phyloP scores from a whole-genome alignment of 1,140 invertebrate species.

The Platyscapa corneri region DNA sequence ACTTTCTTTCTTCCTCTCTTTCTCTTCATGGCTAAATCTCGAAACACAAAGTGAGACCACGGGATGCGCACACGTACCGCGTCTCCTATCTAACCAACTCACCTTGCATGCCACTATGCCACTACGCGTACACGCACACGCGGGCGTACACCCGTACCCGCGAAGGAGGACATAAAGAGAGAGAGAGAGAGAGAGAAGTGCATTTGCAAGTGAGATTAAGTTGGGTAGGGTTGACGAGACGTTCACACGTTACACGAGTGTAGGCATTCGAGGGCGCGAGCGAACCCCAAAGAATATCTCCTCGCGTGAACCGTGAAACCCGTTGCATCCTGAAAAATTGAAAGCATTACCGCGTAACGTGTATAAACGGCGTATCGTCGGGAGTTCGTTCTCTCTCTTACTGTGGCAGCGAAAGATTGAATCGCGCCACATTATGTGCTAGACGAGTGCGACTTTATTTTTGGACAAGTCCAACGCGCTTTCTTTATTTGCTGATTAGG shows the following conservation, averaged over 20 bases:
- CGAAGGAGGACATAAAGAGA: neutral
- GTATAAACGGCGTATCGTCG: constrained; percentile 43
- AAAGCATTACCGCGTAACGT: constrained; percentile 46
- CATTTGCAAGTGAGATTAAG: constrained; percentile 69
- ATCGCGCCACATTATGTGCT: constrained; percentile 1
- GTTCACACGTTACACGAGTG: constrained; percentile 56
- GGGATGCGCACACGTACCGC: constrained; percentile 1
- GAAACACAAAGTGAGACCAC: constrained; percentile 1
- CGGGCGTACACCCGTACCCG: no score
- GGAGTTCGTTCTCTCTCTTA: constrained; percentile 14
- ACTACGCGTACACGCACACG: neutral
- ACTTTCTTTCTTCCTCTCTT: constrained; percentile 23
- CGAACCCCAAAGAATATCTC: constrained; percentile 5
- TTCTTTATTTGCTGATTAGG: neutral
- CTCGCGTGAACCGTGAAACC: constrained; percentile 30
- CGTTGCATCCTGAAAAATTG: constrained; percentile 34
- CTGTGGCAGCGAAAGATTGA: constrained; percentile 2
- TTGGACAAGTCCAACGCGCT: neutral
- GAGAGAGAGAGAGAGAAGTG: constrained; percentile 31
- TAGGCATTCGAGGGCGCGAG: neutral
- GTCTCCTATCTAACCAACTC: constrained; percentile 16
- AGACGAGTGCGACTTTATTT: neutral
- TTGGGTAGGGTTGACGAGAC: constrained; percentile 61
- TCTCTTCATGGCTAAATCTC: neutral
- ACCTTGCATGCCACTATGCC: constrained; percentile 27